Conservation (phyloP, 1,140 invertebrate genomes). For the Linepithema humile region DNA sequence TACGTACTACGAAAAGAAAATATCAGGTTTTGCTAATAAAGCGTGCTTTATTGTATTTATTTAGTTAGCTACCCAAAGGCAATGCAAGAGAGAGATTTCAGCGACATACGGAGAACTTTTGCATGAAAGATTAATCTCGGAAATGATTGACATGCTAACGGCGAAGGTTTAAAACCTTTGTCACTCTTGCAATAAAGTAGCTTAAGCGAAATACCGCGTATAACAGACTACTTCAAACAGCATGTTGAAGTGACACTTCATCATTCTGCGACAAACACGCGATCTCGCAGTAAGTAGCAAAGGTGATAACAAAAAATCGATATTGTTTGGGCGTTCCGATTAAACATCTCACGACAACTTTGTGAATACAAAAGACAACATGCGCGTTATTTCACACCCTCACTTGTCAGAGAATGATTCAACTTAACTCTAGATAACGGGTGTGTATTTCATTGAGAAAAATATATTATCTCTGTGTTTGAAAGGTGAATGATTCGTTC, state of each 20-base stretch:
- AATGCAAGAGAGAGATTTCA: neutral
- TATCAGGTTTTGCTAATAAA: neutral
- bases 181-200: neutral
- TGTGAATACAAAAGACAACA: neutral
- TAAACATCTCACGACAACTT: neutral
- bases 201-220: neutral
- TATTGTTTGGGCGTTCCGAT: neutral
- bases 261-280: neutral
- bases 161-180: neutral
- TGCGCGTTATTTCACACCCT: neutral
- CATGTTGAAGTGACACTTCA: neutral
- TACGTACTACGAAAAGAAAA: neutral
- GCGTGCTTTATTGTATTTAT: neutral
- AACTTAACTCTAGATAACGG: neutral
- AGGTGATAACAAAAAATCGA: neutral
- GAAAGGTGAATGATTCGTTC: constrained; percentile 42
- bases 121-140: neutral
- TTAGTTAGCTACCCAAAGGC: neutral
- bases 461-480: neutral
- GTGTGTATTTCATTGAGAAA: neutral
- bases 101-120: too few relatives aligned
- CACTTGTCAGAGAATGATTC: neutral
- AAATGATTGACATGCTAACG: neutral
- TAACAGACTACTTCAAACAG: neutral
- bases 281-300: neutral